These are phyloP conservation scores for Chrysopa pallens DNA, from an alignment of 1,140 invertebrate genomes.

Conservation along the genomic window DNA sequence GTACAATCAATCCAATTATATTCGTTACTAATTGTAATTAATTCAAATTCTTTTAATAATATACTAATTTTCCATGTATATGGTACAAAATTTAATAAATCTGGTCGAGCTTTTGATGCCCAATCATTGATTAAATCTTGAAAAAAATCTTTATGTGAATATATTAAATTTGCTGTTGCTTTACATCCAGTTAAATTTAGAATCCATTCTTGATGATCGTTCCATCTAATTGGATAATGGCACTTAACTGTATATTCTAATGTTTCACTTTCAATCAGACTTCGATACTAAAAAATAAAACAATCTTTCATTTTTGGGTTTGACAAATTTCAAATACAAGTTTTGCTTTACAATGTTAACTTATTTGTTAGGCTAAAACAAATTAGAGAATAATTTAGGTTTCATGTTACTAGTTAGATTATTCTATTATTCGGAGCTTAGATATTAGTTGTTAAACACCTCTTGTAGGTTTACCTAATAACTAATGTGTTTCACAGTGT, in stretches of 20 bases:
- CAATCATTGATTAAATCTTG: constrained; percentile 93
- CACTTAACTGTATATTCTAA: constrained; percentile 77
- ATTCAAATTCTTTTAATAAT: constrained; percentile 86
- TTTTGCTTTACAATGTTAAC: no score
- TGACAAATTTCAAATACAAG: no score
- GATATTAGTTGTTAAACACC: no score
- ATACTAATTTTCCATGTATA: constrained; percentile 92
- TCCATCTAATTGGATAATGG: constrained; percentile 84
- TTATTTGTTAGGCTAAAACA: no score
- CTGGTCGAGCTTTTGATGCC: constrained; percentile 75
- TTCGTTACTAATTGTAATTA: constrained; percentile 87
- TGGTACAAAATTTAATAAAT: constrained; percentile 88
- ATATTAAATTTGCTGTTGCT: constrained; percentile 79
- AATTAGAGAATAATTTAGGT: no score
- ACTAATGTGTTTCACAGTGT: no score
- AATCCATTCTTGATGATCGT: constrained; percentile 86
- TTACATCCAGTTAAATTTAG: constrained; percentile 84
- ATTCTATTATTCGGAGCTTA: no score
- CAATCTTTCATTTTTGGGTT: no score
- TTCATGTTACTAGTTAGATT: no score
- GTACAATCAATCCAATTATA: constrained; percentile 99
- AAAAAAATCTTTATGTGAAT: constrained; percentile 89
- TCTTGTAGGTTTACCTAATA: no score
- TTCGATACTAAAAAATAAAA: constrained; percentile 57
- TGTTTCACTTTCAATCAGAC: constrained; percentile 83